Conservation (phyloP, 2,888 invertebrate species). For the Camponotus fellah region DNA sequence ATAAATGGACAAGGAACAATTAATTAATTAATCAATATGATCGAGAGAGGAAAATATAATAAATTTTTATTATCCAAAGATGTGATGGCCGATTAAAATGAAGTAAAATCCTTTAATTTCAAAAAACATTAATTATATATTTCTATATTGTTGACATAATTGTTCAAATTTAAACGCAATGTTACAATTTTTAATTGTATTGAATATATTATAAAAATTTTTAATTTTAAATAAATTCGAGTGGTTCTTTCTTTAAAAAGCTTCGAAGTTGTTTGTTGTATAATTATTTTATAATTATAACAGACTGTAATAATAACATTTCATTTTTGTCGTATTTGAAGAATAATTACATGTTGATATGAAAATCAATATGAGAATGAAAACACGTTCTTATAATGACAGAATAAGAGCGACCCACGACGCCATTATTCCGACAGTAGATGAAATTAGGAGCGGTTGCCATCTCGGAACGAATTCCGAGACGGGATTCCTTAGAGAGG, state of each 20-base stretch:
- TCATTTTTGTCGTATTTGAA: neutral
- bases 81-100: neutral
- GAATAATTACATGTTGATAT: constrained; percentile 7
- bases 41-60: neutral
- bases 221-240: no score
- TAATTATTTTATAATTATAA: no score
- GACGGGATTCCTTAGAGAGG: constrained; percentile 55
- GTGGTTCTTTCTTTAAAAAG: no score
- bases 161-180: no score
- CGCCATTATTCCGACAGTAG: constrained; percentile 56
- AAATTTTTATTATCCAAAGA: neutral
- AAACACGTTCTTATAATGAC: constrained; percentile 22
- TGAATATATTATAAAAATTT: no score
- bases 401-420: constrained; percentile 32
- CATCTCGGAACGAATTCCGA: constrained; percentile 61
- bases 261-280: no score
- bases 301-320: neutral
- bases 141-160: no score
- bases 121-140: no score
- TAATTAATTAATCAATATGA: neutral
- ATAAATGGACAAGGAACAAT: neutral
- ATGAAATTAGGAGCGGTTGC: constrained; percentile 66
- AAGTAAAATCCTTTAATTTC: neutral
- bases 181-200: no score
- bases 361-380: neutral